phyloP scores from a whole-genome alignment of 2,797 vertebrate species.

The Lacerta bilineata region DNA sequence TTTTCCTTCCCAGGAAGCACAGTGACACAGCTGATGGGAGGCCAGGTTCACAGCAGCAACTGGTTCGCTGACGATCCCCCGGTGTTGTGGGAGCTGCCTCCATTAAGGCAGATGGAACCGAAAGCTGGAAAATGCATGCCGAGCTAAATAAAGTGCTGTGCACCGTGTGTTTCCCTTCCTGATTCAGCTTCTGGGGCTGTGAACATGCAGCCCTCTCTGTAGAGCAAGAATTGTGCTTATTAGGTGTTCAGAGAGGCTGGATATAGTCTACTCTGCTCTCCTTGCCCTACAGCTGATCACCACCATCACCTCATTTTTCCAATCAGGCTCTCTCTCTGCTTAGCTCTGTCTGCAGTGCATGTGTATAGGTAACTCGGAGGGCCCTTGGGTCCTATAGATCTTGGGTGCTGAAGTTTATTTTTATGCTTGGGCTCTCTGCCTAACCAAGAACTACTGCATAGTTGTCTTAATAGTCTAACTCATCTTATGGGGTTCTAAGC shows the following conservation, averaged over 20 bases:
- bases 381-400: too few relatives aligned
- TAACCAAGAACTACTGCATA: neutral
- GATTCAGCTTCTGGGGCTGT: neutral
- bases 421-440: neutral
- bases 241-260: neutral
- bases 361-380: neutral
- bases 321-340: neutral
- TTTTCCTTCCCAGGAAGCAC: too few relatives aligned
- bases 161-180: too few relatives aligned
- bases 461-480: slow-evolving; percentile 38
- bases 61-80: too few relatives aligned
- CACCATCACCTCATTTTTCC: neutral
- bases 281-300: neutral
- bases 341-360: neutral
- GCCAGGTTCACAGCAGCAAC: too few relatives aligned
- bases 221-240: too few relatives aligned
- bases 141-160: neutral
- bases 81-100: too few relatives aligned
- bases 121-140: neutral
- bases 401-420: neutral
- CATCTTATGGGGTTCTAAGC: slow-evolving; percentile 16
- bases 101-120: too few relatives aligned
- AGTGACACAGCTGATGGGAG: neutral
- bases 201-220: neutral
- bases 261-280: neutral